Base-by-base conservation (phyloP, 1,140 invertebrate genomes). In the Leptopilina boulardi region DNA sequence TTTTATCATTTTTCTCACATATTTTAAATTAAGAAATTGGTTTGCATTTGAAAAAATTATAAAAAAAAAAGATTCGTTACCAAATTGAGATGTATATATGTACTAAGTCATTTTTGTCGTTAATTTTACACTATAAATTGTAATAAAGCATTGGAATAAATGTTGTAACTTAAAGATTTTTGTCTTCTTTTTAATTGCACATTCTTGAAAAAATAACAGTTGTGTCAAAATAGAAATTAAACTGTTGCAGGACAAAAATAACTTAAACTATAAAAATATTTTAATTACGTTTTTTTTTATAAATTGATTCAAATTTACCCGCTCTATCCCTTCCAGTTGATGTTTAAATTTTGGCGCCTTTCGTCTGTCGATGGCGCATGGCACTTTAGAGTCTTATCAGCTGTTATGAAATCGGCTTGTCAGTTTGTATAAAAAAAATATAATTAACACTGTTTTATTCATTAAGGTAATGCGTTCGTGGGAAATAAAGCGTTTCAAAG, bases 41-140 rank as follows among this genome's bases (percentile, higher is more conserved):
- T 66, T 30, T 26, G 10, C 23, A 30, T 26, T 34, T 30, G 15
- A 30, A 30, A 66, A 66, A 4, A n/a, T n/a, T n/a, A n/a, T n/a
- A n/a, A n/a, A n/a, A n/a, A n/a, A n/a, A n/a, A n/a, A n/a, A n/a
- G n/a, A 54, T 73, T 51, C 71, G 42, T 71, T 56, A 21, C 13
- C 19, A 19, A 71, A 44, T 47, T 74, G 30, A 78, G 70, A 44
- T 83, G 82, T 83, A 83, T 56, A 83, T 83, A 83, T 81, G 73
- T 79, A 79, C 51, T 44, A 59, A 71, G 44, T 80, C 76, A 82
- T 38, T 70, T 30, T 71, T 76, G 76, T 54, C 19, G 66, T 34
- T 83, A 83, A 83, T 70, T 38, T 81, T 83, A 83, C 78, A 80
- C 41, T 83, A 56, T 74, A 81, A 77, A 8, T 75, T 83, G 9